Conservation (phyloP, 2,888 invertebrate species). For the Micoletzkya japonica region DNA sequence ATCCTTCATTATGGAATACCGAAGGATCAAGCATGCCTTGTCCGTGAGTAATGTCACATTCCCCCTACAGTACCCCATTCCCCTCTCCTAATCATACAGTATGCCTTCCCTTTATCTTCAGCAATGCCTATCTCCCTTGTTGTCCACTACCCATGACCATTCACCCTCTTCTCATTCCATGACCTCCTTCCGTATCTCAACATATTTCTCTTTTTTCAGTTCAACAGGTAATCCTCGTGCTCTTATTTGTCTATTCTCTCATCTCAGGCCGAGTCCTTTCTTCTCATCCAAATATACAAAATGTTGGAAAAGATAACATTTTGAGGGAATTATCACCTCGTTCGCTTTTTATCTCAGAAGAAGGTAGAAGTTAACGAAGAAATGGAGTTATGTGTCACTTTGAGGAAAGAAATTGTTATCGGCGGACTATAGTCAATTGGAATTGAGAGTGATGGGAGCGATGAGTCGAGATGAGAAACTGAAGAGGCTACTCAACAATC, state of each 20-base stretch:
- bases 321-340: slow-evolving; percentile 29
- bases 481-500: slow-evolving; percentile 30
- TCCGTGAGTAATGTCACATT: slow-evolving; percentile 26
- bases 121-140: slow-evolving; percentile 20
- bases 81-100: neutral
- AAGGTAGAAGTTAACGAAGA: neutral
- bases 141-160: slow-evolving; percentile 16
- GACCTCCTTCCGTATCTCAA: slow-evolving; percentile 3
- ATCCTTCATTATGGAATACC: slow-evolving; percentile 37
- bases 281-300: slow-evolving; percentile 31
- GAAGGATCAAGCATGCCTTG: slow-evolving; percentile 40
- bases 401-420: slow-evolving; percentile 72
- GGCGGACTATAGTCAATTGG: slow-evolving; percentile 94
- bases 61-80: neutral
- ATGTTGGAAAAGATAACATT: slow-evolving; percentile 33
- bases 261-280: slow-evolving; percentile 30
- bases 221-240: neutral
- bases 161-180: slow-evolving; percentile 24
- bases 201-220: neutral
- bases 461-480: slow-evolving; percentile 76
- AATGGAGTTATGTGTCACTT: neutral
- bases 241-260: slow-evolving; percentile 3
- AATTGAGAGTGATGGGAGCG: slow-evolving; percentile 88
- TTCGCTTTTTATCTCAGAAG: slow-evolving; percentile 33
- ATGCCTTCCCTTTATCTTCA: neutral